Conservation (phyloP, 2,888 invertebrate genomes). For the Scaptomyza tumidula region DNA sequence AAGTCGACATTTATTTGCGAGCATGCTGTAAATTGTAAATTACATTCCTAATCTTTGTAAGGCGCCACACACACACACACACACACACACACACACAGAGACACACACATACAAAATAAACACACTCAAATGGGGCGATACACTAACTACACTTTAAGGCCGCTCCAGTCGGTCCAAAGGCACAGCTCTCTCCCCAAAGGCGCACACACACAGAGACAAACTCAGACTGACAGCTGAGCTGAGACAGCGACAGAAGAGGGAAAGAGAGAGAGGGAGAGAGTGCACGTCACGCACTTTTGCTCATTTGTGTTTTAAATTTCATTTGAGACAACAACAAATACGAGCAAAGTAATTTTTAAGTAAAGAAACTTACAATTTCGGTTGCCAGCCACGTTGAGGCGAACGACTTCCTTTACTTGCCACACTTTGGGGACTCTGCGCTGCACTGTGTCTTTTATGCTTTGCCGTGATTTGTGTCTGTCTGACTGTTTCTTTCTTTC, state of each 20-base stretch:
- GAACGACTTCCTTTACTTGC: conserved; percentile 34
- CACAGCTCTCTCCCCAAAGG: conserved; percentile 53
- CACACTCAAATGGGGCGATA: conserved; percentile 20
- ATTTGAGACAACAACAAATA: conserved; percentile 59
- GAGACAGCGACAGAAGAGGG: not conserved
- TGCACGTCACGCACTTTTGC: conserved; percentile 72
- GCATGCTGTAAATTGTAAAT: conserved; percentile 80
- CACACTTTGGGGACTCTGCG: conserved; percentile 51
- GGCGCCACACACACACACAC: conserved; percentile 36
- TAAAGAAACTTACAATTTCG: conserved; percentile 70
- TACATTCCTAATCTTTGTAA: conserved; percentile 77
- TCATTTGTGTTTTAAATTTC: conserved; percentile 78
- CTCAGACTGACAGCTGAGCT: conserved; percentile 16
- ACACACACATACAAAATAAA: not conserved
- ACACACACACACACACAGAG: not conserved
- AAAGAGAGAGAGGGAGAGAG: conserved; percentile 12
- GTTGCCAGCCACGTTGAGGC: conserved; percentile 52
- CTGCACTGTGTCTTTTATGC: conserved; percentile 55
- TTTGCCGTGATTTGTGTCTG: conserved; percentile 56
- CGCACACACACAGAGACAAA: conserved; percentile 49
- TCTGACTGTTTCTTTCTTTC: not conserved
- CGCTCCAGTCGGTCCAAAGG: conserved; percentile 35
- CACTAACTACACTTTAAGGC: conserved; percentile 63
- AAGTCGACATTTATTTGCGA: conserved; percentile 79
- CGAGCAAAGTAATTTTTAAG: conserved; percentile 51